Percentiles rank a stretch among this genome's conserved stretches.
Evolutionary conservation across 2,113 vertebrate species (phyloP).

Genomic region (Alces alces): DNA sequence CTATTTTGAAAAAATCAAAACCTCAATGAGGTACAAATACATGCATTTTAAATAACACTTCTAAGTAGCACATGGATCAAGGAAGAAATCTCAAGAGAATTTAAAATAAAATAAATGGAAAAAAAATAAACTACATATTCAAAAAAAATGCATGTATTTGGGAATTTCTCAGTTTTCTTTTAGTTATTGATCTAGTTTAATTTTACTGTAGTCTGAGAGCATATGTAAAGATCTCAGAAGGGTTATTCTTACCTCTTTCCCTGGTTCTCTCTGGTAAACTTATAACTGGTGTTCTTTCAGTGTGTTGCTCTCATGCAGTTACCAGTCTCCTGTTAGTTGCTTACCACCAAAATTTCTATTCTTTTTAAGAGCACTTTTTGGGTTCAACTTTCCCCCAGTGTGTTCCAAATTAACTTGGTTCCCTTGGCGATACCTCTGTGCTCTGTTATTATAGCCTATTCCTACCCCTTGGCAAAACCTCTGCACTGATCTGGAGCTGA

Average conservation of each 20-base stretch:
- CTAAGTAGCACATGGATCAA: too few relatives aligned
- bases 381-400: not conserved
- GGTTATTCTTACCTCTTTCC: not conserved
- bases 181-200: not conserved
- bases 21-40: too few relatives aligned
- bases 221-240: not conserved
- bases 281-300: not conserved
- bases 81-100: too few relatives aligned
- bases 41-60: too few relatives aligned
- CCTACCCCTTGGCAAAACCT: not conserved
- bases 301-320: not conserved
- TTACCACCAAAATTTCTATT: not conserved
- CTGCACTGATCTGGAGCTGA: not conserved
- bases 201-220: not conserved
- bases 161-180: not conserved
- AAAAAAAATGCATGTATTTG: not conserved
- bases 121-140: too few relatives aligned
- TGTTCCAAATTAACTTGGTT: slow-evolving; percentile 10
- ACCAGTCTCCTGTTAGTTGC: not conserved
- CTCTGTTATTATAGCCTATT: not conserved
- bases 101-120: too few relatives aligned
- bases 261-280: not conserved
- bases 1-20: not conserved
- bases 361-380: not conserved
- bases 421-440: not conserved